Evolutionary conservation across 2,797 vertebrate genomes (phyloP), one percentile per base, ranked within the genome.

Genomic region (Leptatherina wallacei): DNA sequence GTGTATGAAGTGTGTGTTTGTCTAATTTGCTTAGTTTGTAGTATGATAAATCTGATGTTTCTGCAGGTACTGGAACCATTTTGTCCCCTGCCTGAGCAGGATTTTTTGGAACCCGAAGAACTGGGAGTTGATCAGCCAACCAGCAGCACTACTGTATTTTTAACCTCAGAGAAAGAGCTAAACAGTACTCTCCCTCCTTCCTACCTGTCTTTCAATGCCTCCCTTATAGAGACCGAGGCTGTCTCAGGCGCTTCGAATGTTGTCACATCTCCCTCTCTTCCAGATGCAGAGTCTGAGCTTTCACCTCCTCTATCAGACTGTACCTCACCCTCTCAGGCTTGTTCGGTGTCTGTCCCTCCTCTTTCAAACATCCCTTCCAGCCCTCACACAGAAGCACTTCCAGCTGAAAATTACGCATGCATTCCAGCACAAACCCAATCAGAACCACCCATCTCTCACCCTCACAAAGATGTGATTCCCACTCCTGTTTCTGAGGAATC

Each of bases 61-160:
- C 88, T 87, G 78, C 95, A 95, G 95, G 94, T 95, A 71, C 91
- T 95, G 94, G 93, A 94, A 89, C 88, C 80, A 81, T 92, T 91
- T 84, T 90, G 86, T 91, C 88, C 78, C 81, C 77, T 83, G 92
- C 92, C 89, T 90, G 91, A 93, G 71, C 91, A 89, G 84, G 87
- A 89, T 88, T 80, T 68, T 70, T 62, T 32, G 61, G 89, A 89
- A 73, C 61, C 82, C 75, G 85, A 88, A 69, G 88, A 89, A 61
- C 22, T 73, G 72, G 88, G 82, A 79, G 77, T 85, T 72, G 66
- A 2, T 82, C 85, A 83, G 51, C 74, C 88, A 18, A 55, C 78
- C 76, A 60, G 61, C 82, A 69, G 63, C 77, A 67, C 74, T 63
- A 30, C 67, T 77, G 51, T 71, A 77, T 56, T 81, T 65, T 75